phyloP scores from a whole-genome alignment of 2,888 invertebrate genomes.

The Drosophila putrida region DNA sequence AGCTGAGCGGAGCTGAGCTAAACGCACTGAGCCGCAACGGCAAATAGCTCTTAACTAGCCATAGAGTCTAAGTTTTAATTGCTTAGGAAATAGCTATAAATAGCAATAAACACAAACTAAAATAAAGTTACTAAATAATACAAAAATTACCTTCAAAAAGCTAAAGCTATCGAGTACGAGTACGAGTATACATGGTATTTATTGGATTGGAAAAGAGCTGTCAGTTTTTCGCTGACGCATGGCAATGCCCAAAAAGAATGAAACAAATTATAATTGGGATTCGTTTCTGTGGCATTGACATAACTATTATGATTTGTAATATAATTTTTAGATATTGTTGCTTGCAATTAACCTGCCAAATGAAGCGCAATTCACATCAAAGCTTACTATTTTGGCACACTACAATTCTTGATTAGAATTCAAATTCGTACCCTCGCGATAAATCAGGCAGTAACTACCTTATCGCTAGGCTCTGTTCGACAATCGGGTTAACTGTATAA shows the following conservation, averaged over 20 bases:
- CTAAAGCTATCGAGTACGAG: constrained; percentile 1
- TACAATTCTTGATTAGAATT: constrained; percentile 51
- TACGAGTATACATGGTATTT: neutral
- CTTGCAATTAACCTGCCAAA: constrained; percentile 64
- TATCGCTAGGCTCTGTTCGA: constrained; percentile 23
- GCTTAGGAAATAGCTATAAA: constrained; percentile 52
- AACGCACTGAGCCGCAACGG: constrained; percentile 47
- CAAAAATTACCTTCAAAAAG: constrained; percentile 22
- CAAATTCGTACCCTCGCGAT: constrained; percentile 24
- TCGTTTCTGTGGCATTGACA: constrained; percentile 51
- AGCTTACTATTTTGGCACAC: constrained; percentile 26
- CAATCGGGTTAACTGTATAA: neutral
- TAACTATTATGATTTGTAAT: constrained; percentile 51
- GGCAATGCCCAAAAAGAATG: constrained; percentile 35
- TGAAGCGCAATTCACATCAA: constrained; percentile 49
- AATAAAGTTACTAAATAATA: constrained; percentile 9
- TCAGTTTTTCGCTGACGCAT: constrained; percentile 41
- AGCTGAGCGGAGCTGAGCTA: neutral
- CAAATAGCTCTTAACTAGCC: constrained; percentile 41
- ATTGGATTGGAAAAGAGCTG: constrained; percentile 30
- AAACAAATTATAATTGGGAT: constrained; percentile 42
- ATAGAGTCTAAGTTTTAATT: constrained; percentile 39
- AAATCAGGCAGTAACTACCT: constrained; percentile 15
- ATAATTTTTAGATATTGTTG: constrained; percentile 48
- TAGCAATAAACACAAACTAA: constrained; percentile 24